Conservation (phyloP, 2,888 invertebrate species). For the Epirrhoe tristata region DNA sequence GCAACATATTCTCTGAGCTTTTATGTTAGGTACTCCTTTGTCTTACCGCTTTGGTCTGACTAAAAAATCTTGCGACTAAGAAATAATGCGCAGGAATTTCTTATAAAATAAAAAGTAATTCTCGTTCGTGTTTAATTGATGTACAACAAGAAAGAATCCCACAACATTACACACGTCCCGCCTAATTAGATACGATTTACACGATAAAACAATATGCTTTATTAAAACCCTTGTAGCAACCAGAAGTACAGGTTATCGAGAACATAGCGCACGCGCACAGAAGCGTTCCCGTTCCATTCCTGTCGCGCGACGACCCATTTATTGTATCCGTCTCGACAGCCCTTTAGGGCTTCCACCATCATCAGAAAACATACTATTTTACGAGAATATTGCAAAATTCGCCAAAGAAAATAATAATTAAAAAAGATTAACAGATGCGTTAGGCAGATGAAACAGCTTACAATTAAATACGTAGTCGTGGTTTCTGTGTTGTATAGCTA, state of each 20-base stretch:
- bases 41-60: neutral
- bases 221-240: slow-evolving; percentile 23
- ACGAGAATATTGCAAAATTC: neutral
- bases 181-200: slow-evolving; percentile 28
- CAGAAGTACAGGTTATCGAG: slow-evolving; percentile 19
- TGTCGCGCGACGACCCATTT: slow-evolving; percentile 60
- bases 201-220: slow-evolving; percentile 27
- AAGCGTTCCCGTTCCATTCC: slow-evolving; percentile 60
- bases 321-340: slow-evolving; percentile 57
- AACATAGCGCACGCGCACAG: slow-evolving; percentile 53
- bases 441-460: neutral
- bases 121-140: slow-evolving; percentile 8
- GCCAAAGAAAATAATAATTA: neutral
- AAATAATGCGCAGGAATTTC: no score
- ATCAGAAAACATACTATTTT: neutral
- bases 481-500: neutral
- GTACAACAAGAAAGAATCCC: slow-evolving; percentile 11
- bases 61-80: neutral
- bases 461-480: neutral
- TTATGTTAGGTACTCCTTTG: neutral
- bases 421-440: neutral
- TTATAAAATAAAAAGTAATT: neutral
- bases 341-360: slow-evolving; percentile 32
- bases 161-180: slow-evolving; percentile 16
- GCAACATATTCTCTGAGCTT: neutral